Percentiles rank a stretch among this genome's conserved stretches.
phyloP scores from a whole-genome alignment of 2,888 invertebrate species.

The Prosapia bicincta region DNA sequence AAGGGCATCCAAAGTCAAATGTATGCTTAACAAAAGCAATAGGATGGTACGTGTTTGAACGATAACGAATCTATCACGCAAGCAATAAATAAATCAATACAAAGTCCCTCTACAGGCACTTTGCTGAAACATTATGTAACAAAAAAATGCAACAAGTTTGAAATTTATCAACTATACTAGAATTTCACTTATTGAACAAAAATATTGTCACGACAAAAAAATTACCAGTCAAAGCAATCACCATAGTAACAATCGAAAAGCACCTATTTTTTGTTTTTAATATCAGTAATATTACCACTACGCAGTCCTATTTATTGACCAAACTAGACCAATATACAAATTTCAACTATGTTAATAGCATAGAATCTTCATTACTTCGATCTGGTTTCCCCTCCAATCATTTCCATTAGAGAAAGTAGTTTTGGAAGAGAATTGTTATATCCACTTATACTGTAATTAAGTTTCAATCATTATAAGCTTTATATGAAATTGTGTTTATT shows the following conservation, averaged over 20 bases:
- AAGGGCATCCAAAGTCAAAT: slow-evolving; percentile 2
- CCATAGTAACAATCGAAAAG: not conserved
- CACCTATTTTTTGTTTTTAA: not conserved
- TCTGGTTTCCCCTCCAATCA: not conserved
- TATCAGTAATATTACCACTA: not conserved
- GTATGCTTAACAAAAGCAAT: not conserved
- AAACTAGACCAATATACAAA: not conserved
- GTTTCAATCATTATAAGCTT: not conserved
- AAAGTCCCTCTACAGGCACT: not conserved
- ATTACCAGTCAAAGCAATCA: not conserved
- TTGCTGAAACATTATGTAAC: not conserved
- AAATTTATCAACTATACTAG: not conserved
- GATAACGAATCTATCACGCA: not conserved
- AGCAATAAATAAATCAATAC: not conserved
- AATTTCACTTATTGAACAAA: not conserved
- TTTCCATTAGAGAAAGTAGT: not conserved
- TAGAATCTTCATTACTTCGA: not conserved
- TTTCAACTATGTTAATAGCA: not conserved
- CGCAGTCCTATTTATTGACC: not conserved
- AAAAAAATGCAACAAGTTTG: not conserved
- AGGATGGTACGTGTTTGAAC: not conserved
- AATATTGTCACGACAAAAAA: not conserved
- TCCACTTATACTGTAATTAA: not conserved
- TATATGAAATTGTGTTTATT: not conserved
- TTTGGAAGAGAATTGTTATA: not conserved